A percentile compares a stretch with the other conserved stretches of the same genome.
These are phyloP conservation scores for Cylloceria caligata DNA, from an alignment of 2,888 invertebrate genomes.

Conservation along the genomic window DNA sequence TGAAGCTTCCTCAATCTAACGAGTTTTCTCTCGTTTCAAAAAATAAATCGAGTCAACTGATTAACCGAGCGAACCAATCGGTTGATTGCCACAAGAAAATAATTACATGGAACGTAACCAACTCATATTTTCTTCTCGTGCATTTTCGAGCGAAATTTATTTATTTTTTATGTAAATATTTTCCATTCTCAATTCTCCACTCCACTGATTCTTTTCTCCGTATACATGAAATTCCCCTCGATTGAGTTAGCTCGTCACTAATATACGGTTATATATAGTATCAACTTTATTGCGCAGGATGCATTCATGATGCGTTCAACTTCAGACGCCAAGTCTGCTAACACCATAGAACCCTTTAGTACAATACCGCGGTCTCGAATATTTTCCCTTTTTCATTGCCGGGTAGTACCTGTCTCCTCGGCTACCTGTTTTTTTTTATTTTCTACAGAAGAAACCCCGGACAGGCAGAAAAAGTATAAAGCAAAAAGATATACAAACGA, in stretches of 20 bases:
- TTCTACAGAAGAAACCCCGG: neutral
- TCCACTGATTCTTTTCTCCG: neutral
- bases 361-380: constrained; percentile 21
- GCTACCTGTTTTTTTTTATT: constrained; percentile 25
- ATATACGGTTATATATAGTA: constrained; percentile 14
- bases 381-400: constrained; percentile 37
- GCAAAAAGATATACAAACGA: constrained; percentile 30
- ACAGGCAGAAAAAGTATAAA: constrained; percentile 20
- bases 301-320: constrained; percentile 15
- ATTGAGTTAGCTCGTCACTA: constrained; percentile 28
- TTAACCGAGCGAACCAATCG: no score
- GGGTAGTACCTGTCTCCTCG: constrained; percentile 1
- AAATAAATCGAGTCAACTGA: no score
- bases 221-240: neutral
- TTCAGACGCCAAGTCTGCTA: constrained; percentile 8
- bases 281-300: neutral
- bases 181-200: constrained; percentile 4
- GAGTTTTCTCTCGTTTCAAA: no score
- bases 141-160: neutral
- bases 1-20: no score
- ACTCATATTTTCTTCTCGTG: neutral
- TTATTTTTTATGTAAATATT: constrained; percentile 10
- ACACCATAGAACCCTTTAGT: constrained; percentile 3
- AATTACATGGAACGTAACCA: neutral
- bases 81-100: neutral